These are phyloP conservation scores for Leucophenga maculata DNA, from an alignment of 2,888 invertebrate genomes.

Conservation along the genomic window DNA sequence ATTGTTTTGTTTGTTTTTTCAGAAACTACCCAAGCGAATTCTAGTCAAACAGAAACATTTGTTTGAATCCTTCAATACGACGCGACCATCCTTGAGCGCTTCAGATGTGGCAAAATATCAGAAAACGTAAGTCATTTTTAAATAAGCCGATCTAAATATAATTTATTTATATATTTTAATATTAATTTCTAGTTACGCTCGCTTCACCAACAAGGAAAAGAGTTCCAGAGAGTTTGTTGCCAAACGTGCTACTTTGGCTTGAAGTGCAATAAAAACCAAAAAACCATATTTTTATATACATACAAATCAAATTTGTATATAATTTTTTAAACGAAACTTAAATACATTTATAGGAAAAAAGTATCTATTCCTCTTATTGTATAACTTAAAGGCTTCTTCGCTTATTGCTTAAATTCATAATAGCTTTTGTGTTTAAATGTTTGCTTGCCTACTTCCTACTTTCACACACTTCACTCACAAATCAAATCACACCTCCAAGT, in stretches of 20 bases:
- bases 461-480: no score
- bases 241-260: constrained; percentile 78
- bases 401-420: no score
- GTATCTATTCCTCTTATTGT: no score
- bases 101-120: constrained; percentile 82
- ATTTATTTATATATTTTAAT: background rate
- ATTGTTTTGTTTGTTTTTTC: constrained; percentile 30
- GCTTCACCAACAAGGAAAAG: constrained; percentile 76
- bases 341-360: no score
- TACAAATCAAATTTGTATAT: background rate
- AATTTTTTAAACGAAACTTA: no score
- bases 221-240: constrained; percentile 74
- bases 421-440: no score
- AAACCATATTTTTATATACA: background rate
- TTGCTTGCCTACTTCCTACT: no score
- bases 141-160: background rate
- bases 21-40: constrained; percentile 70
- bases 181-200: constrained; percentile 74
- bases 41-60: constrained; percentile 77
- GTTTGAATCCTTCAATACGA: constrained; percentile 78
- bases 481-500: background rate
- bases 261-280: background rate
- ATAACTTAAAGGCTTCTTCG: no score
- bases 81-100: constrained; percentile 83
- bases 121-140: constrained; percentile 77